Evolutionary conservation across 2,113 vertebrate species (phyloP).

Genomic region (Scopus umbretta): DNA sequence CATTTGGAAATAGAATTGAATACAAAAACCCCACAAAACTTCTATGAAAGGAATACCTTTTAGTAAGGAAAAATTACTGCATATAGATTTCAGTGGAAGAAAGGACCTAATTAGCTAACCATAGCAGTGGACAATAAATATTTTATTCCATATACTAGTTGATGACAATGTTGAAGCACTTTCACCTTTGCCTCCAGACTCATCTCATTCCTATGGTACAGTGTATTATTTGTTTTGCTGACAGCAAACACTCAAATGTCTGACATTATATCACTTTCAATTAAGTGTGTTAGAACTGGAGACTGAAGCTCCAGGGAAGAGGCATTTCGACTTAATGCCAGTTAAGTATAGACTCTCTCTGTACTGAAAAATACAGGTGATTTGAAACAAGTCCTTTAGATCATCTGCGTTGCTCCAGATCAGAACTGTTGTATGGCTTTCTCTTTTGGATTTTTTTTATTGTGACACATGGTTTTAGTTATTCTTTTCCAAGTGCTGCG

Average conservation of each 20-base stretch:
- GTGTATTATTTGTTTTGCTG: conserved; percentile 58
- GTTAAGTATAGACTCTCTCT: neutral
- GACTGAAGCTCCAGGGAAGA: conserved; percentile 51
- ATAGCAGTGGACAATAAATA: conserved; percentile 6
- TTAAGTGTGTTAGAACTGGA: conserved; percentile 45
- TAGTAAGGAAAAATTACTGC: neutral
- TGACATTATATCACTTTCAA: conserved; percentile 69
- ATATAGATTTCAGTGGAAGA: neutral
- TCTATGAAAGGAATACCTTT: neutral
- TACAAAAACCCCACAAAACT: neutral
- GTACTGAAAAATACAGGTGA: neutral
- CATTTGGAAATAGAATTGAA: neutral
- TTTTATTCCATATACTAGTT: neutral
- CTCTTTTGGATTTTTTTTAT: neutral
- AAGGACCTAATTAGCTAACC: neutral
- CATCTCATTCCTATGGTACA: neutral
- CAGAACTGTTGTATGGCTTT: neutral
- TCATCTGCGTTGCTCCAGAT: neutral
- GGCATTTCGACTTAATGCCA: conserved; percentile 15
- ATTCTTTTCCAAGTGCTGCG: neutral
- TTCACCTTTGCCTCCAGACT: conserved; percentile 9
- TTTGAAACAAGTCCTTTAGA: neutral
- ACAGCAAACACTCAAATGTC: conserved; percentile 49
- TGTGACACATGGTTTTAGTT: neutral
- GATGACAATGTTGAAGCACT: neutral